Evolutionary conservation across 2,797 vertebrate genomes (phyloP).

Genomic region (Chloroceryle amazona): DNA sequence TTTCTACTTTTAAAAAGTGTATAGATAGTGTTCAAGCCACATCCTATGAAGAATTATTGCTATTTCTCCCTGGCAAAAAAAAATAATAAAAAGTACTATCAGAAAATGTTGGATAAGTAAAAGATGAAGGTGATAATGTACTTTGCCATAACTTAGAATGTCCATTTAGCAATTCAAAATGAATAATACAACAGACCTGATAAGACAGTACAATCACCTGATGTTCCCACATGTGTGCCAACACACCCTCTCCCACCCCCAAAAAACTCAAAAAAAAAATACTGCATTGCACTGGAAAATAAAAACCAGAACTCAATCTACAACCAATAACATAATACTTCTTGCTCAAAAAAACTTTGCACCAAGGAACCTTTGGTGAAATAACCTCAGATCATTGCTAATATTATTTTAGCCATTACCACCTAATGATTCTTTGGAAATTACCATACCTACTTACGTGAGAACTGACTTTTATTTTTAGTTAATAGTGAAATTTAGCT

Average conservation of each 20-base stretch:
- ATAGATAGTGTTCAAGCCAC: not conserved
- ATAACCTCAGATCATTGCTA: not conserved
- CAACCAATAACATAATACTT: not conserved
- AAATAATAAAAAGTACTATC: not conserved
- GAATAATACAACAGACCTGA: not conserved
- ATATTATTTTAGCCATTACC: not conserved
- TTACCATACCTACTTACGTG: rapidly evolving
- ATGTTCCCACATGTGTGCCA: not conserved
- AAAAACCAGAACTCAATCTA: not conserved
- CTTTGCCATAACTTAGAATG: not conserved
- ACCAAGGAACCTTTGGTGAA: not conserved
- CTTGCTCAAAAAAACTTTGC: not conserved
- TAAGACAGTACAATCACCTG: not conserved
- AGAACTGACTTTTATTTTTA: not conserved
- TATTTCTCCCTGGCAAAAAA: not conserved
- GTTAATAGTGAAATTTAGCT: not conserved
- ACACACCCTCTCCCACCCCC: rapidly evolving
- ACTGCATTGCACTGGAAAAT: not conserved
- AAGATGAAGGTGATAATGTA: not conserved
- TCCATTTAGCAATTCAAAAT: not conserved
- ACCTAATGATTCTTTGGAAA: not conserved
- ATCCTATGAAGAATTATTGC: not conserved
- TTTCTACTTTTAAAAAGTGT: not conserved
- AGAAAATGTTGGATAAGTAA: not conserved
- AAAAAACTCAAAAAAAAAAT: rapidly evolving